Conservation (phyloP, 2,113 vertebrate genomes). For the Saccopteryx leptura region DNA sequence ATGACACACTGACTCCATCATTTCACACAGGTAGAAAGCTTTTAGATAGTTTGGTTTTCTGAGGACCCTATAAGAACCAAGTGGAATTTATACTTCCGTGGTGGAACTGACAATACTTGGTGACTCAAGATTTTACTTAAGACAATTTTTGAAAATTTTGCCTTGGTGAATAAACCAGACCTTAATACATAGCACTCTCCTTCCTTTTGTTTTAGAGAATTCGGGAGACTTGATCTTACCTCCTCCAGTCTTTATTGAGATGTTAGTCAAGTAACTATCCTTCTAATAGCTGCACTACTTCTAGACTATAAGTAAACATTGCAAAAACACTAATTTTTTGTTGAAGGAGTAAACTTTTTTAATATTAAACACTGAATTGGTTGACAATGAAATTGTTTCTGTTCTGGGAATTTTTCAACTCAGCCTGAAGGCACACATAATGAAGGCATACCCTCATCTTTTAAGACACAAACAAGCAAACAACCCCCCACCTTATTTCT, state of each 20-base stretch:
- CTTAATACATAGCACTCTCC: neutral
- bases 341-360: neutral
- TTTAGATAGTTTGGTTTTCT: neutral
- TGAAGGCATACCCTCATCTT: neutral
- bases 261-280: neutral
- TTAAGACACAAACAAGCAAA: neutral
- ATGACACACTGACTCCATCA: neutral
- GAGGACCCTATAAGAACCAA: neutral
- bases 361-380: neutral
- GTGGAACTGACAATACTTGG: neutral
- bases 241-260: neutral
- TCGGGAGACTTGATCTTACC: neutral
- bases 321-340: neutral
- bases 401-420: neutral
- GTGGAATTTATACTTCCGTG: neutral
- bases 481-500: neutral
- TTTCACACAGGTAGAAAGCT: neutral
- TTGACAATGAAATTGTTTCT: conserved; percentile 12
- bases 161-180: neutral
- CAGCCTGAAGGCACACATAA: neutral
- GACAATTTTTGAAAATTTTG: conserved; percentile 8
- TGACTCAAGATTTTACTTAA: neutral
- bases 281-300: neutral
- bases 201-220: conserved; percentile 11
- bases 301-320: neutral